A percentile compares a stretch with the other conserved stretches of the same genome.
These are phyloP conservation scores for Macrostomum cliftonense DNA, from an alignment of 2,888 invertebrate genomes.

Conservation along the genomic window DNA sequence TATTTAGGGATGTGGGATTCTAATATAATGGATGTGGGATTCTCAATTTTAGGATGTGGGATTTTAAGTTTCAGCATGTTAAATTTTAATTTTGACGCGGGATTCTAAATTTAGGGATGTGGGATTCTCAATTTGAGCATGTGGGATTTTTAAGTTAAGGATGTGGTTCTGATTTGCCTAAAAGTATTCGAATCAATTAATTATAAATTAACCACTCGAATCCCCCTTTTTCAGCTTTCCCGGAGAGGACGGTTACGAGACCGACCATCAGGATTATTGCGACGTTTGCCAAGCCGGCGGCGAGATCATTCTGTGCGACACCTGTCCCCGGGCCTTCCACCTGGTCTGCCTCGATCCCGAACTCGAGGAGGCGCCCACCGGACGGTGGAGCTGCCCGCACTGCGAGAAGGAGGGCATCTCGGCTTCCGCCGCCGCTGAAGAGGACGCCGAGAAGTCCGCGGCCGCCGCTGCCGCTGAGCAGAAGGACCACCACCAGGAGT, in stretches of 20 bases:
- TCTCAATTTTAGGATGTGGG: too few relatives aligned
- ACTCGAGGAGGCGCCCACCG: slow-evolving; percentile 91
- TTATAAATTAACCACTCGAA: too few relatives aligned
- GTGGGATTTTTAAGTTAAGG: too few relatives aligned
- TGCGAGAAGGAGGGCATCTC: slow-evolving; percentile 18
- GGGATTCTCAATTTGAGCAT: too few relatives aligned
- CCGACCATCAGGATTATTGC: slow-evolving; percentile 8
- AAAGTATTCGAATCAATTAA: too few relatives aligned
- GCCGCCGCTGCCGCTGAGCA: neutral
- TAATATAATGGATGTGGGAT: too few relatives aligned
- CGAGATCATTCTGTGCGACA: slow-evolving; percentile 95
- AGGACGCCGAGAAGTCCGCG: neutral
- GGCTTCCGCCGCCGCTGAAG: neutral
- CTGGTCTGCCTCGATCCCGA: slow-evolving; percentile 93
- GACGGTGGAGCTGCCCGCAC: slow-evolving; percentile 38
- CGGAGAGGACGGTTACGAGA: slow-evolving; percentile 10
- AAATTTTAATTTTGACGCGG: too few relatives aligned
- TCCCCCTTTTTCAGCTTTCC: too few relatives aligned
- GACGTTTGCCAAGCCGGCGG: slow-evolving; percentile 51
- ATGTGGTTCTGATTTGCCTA: too few relatives aligned
- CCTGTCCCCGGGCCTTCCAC: slow-evolving; percentile 93
- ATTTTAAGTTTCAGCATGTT: too few relatives aligned
- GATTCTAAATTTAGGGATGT: too few relatives aligned
- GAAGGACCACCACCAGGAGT: neutral
- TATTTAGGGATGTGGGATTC: too few relatives aligned